Conservation (phyloP, 2,113 vertebrate genomes). For the Athene cunicularia region DNA sequence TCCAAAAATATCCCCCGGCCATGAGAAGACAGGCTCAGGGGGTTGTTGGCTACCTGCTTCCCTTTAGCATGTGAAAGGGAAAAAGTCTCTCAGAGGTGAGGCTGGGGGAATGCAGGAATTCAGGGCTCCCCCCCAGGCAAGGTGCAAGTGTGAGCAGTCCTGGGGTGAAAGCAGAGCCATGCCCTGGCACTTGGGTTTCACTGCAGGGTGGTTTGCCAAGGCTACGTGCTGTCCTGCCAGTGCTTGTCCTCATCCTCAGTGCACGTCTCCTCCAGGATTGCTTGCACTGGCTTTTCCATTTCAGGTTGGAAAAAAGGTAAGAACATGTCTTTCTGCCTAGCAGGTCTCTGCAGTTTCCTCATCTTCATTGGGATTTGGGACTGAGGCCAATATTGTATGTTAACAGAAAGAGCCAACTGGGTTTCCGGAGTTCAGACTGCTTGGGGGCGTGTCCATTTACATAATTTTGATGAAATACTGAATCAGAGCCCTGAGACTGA, state of each 20-base stretch:
- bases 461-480: neutral
- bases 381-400: neutral
- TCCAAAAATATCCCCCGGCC: neutral
- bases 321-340: neutral
- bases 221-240: neutral
- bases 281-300: neutral
- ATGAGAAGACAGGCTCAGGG: neutral
- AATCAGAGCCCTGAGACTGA: neutral
- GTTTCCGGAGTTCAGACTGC: neutral
- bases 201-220: neutral
- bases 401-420: neutral
- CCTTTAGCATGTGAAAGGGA: neutral
- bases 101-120: neutral
- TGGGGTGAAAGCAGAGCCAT: neutral
- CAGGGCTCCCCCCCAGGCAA: neutral
- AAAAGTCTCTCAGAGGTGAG: accelerated
- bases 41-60: neutral
- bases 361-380: neutral
- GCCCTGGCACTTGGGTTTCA: neutral
- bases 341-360: neutral
- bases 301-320: neutral
- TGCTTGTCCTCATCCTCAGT: neutral
- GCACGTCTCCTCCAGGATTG: neutral
- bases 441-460: neutral
- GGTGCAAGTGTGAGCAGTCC: neutral